Evolutionary conservation across 2,797 vertebrate species (phyloP), one percentile per base, ranked within the genome.

Genomic region (Antrozous pallidus): DNA sequence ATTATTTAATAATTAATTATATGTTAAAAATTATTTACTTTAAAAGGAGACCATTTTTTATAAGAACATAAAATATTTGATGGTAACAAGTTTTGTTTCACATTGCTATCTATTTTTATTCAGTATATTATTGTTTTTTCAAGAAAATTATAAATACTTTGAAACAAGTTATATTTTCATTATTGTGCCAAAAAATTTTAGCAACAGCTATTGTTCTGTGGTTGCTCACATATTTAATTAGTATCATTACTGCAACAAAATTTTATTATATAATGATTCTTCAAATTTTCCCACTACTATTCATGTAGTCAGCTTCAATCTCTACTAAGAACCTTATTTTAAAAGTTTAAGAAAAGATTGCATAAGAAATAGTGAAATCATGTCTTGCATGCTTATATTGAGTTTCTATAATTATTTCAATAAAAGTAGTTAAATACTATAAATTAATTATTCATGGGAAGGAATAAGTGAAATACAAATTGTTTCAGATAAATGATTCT

Each of bases 161-260:
- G 51, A 92, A 92, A 73, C 9, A 95, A 42, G 24, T 17, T 87
- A 31, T 67, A 6, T 80, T 94, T 91, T 80, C 36, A 81, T 81
- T 73, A 45, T 54, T 78, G 33, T 45, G 13, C 12, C 16, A 31
- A 74, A 84, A 63, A 33, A 6, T 94, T 58, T 33, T 78, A 88
- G 56, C 33, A 92, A 88, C 17, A 58, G n/a, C 51, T 90, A 17
- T 87, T n/a, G 40, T n/a, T 84, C 28, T 78, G 40, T 74, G 2
- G n/a, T 80, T 88, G 26, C 28, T 77, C 33, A 31, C 2, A 74
- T 89, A 90, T 91, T 56, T 40, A 92, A 70, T 65, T 40, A 93
- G 18, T 10, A 63, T 77, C 4, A 94, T 73, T 73, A 69, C 20
- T 80, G 84, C 17, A 82, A 31, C 31, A 88, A 90, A 61, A 56